Evolutionary conservation across 1,140 invertebrate genomes (phyloP).

Genomic region (Bombus polaris): DNA sequence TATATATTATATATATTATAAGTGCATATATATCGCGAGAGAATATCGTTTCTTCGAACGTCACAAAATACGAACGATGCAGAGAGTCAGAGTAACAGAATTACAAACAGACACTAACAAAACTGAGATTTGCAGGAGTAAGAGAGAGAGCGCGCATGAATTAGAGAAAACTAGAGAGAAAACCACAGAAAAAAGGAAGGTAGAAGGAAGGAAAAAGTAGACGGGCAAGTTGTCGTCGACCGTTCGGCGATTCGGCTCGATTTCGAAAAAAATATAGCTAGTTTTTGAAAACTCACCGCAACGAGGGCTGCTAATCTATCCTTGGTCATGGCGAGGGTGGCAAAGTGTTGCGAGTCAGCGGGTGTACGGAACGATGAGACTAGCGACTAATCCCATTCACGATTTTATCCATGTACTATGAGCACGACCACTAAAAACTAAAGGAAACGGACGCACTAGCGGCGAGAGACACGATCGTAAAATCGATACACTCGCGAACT

Average conservation of each 20-base stretch:
- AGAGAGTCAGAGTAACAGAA: neutral
- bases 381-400: conserved; percentile 90
- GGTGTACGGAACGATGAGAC: conserved; percentile 74
- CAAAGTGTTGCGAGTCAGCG: conserved; percentile 79
- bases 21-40: neutral
- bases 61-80: neutral
- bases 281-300: conserved; percentile 88
- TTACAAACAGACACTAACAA: neutral
- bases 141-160: neutral
- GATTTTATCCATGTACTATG: conserved; percentile 86
- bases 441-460: conserved; percentile 84
- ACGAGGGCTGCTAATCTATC: conserved; percentile 98
- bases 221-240: neutral
- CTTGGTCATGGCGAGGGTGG: conserved; percentile 93
- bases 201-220: neutral
- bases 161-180: neutral
- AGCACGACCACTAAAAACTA: conserved; percentile 88
- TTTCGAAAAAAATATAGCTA: conserved; percentile 25
- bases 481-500: conserved; percentile 88
- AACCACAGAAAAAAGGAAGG: neutral
- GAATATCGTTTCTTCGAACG: neutral
- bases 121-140: neutral
- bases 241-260: conserved; percentile 2
- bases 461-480: conserved; percentile 88
- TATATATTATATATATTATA: neutral